Evolutionary conservation across 1,140 invertebrate genomes (phyloP).

Genomic region (Pseudomyrmex flavicornis): DNA sequence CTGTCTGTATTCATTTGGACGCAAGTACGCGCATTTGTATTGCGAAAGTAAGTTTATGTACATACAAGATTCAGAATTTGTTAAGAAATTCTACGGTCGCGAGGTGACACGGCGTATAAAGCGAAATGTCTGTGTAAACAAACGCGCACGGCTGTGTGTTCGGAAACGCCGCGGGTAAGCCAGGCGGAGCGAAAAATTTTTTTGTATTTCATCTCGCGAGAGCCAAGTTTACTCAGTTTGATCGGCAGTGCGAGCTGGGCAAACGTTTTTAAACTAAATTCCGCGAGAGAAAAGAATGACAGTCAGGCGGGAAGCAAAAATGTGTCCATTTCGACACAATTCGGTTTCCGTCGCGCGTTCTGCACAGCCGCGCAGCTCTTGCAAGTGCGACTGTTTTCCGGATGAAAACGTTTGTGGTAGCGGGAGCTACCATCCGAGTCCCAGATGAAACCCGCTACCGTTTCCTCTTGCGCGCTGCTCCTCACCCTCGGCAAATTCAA

Average conservation of each 20-base stretch:
- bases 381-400: neutral
- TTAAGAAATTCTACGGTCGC: neutral
- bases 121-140: neutral
- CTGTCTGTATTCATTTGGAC: neutral
- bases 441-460: neutral
- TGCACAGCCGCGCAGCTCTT: neutral
- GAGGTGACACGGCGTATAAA: neutral
- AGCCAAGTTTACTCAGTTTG: neutral
- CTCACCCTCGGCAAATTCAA: constrained; percentile 27
- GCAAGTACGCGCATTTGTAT: neutral
- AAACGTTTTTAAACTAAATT: constrained; percentile 10
- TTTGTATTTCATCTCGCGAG: neutral
- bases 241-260: neutral
- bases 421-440: neutral
- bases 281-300: neutral
- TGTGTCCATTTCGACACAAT: constrained; percentile 10
- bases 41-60: neutral
- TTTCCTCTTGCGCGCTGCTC: neutral
- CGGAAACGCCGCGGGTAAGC: neutral
- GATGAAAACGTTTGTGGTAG: neutral
- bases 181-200: neutral
- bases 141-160: neutral
- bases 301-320: neutral
- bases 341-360: constrained; percentile 27
- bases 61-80: neutral